Evolutionary conservation across 2,113 vertebrate species (phyloP).

Genomic region (Sus scrofa): DNA sequence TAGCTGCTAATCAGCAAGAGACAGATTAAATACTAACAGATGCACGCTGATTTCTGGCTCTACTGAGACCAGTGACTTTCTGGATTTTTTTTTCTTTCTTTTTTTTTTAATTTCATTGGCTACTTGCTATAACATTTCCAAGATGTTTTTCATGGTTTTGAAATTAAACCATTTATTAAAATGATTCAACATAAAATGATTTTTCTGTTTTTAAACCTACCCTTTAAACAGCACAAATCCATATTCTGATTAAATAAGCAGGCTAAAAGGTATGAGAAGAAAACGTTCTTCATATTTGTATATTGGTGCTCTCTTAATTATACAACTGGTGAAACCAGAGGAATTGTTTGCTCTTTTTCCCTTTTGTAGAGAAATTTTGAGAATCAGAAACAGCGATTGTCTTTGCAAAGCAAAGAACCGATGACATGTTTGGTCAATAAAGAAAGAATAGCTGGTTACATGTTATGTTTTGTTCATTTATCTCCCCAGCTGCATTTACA

Average conservation of each 20-base stretch:
- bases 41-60: background rate
- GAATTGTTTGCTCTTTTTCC: background rate
- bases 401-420: slow-evolving; percentile 58
- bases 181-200: background rate
- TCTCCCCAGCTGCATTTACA: slow-evolving; percentile 69
- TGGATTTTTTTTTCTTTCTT: background rate
- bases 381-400: slow-evolving; percentile 38
- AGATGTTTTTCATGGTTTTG: background rate
- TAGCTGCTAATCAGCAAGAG: background rate
- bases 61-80: background rate
- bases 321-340: background rate
- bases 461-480: slow-evolving; percentile 69
- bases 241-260: slow-evolving; percentile 46
- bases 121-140: background rate
- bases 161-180: background rate
- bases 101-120: background rate
- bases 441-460: slow-evolving; percentile 58
- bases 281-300: background rate
- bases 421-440: slow-evolving; percentile 59
- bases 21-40: background rate
- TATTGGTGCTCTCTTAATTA: slow-evolving; percentile 27
- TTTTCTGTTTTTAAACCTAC: background rate
- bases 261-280: background rate
- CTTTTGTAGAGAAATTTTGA: slow-evolving; percentile 3
- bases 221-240: background rate